Base-by-base conservation (phyloP, 92 coral and sea anemone genomes). In the Parazoanthus atlanticus region DNA sequence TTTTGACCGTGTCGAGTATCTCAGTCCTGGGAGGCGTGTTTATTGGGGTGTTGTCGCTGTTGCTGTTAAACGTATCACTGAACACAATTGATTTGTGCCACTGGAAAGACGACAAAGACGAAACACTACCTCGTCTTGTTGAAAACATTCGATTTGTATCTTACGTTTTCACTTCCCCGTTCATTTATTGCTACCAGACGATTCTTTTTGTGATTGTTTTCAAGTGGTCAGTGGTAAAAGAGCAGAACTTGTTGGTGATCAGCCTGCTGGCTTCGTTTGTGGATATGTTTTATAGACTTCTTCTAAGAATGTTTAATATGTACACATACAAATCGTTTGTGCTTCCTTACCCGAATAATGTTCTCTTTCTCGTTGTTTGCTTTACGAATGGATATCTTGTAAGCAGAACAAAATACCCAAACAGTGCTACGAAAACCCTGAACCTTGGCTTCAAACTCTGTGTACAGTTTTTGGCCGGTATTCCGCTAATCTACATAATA, bases 171-270 rank as follows among this genome's bases (percentile, higher is more conserved):
- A 66, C 25, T 66, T 66, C 64, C 15, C 82, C 72, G 8, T 23
- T 72, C n/a, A 77, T 88, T 1, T 80, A 80, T 36, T 82, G 74
- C 78, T 88, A 79, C 88, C 91, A 88, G 56, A 79, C 87, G 12
- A 54, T 52, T 19, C 0, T 88, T 65, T 40, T 40, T 40, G 43
- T 40, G 43, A 40, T 40, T 40, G 43, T 40, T 40, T 40, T 40
- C 6, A 40, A 40, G 43, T 40, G 43, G 43, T 40, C 43, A 40
- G 43, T 40, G 43, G 43, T 40, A 5, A 40, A 40, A 8, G 43
- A 40, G 6, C 43, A 40, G 43, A 40, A 40, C 43, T 40, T 40
- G 43, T 40, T 40, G 43, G 43, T 40, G 43, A 40, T 40, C 43
- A 40, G 43, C 43, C 43, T 40, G 43, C 43, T 40, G 43, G 43